phyloP scores from a whole-genome alignment of 35 echinoderm and acorn worm species.

The Ptychodera flava region DNA sequence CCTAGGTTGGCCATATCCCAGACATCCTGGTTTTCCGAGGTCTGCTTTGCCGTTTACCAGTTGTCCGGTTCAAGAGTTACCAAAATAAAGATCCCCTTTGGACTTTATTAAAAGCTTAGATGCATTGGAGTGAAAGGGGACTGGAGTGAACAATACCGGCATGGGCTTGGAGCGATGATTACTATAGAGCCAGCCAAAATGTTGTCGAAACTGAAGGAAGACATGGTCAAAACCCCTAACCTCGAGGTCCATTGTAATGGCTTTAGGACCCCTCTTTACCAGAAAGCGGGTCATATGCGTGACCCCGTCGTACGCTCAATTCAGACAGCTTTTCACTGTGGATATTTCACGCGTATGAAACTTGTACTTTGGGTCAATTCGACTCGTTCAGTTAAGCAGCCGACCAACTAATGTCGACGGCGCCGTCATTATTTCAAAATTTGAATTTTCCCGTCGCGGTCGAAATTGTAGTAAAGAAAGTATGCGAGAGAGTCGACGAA shows the following conservation, averaged over 20 bases:
- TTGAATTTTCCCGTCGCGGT: background rate
- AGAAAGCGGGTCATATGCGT: background rate
- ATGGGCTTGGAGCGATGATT: background rate
- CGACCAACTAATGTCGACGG: too few relatives aligned
- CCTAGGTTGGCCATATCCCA: too few relatives aligned
- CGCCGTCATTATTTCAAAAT: background rate
- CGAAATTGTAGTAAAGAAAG: background rate
- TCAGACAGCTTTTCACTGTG: background rate
- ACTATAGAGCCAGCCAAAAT: background rate
- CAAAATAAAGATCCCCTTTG: too few relatives aligned
- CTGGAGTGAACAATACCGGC: background rate
- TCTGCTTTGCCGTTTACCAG: too few relatives aligned
- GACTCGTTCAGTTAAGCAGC: too few relatives aligned
- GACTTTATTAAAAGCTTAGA: too few relatives aligned
- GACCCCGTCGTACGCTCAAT: background rate
- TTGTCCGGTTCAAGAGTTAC: too few relatives aligned
- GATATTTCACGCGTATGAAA: too few relatives aligned
- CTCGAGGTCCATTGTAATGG: background rate
- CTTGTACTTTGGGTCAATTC: too few relatives aligned
- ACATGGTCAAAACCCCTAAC: background rate
- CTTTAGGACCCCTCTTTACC: background rate
- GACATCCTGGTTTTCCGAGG: too few relatives aligned
- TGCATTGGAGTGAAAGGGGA: background rate
- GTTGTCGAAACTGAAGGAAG: background rate
- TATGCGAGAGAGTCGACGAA: background rate